A percentile compares a stretch with the other conserved stretches of the same genome.
phyloP scores from a whole-genome alignment of 2,888 invertebrate species.

The Prenolepis imparis region DNA sequence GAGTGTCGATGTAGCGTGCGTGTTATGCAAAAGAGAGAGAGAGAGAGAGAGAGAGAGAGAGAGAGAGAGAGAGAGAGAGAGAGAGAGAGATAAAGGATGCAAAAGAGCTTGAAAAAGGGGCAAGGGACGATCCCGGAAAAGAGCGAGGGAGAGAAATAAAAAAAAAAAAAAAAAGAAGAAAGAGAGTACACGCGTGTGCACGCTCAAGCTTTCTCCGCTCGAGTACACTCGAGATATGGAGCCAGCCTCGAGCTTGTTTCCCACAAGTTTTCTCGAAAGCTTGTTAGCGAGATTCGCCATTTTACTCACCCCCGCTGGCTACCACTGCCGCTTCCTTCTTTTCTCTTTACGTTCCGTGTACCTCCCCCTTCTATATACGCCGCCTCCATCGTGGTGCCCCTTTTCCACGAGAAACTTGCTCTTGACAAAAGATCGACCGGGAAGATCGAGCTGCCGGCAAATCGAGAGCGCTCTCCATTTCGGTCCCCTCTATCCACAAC shows the following conservation, averaged over 20 bases:
- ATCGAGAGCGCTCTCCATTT: constrained; percentile 68
- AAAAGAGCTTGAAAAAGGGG: constrained; percentile 21
- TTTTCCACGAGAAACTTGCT: constrained; percentile 59
- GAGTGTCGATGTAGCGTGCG: constrained; percentile 65
- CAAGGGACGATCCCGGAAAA: constrained; percentile 43
- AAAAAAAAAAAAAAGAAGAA: constrained; percentile 15
- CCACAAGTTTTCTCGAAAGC: constrained; percentile 80
- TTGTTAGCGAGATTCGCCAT: constrained; percentile 83
- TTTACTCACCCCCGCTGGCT: constrained; percentile 70
- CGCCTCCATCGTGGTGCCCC: constrained; percentile 63
- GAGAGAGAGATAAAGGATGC: constrained; percentile 47
- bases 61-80: constrained; percentile 4
- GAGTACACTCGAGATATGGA: constrained; percentile 77
- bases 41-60: constrained; percentile 19
- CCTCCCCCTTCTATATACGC: constrained; percentile 61
- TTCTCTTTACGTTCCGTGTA: constrained; percentile 42
- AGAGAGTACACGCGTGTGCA: constrained; percentile 72
- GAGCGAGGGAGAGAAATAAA: constrained; percentile 31
- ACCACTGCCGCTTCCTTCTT: constrained; percentile 38
- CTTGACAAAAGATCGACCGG: constrained; percentile 71
- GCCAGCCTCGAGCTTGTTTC: constrained; percentile 74
- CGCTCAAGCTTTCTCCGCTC: constrained; percentile 77
- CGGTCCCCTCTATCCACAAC: not conserved
- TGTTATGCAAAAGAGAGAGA: constrained; percentile 57
- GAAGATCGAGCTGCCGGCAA: constrained; percentile 66